These are phyloP conservation scores for Bombus superbus DNA, from an alignment of 1,140 invertebrate species.

Conservation along the genomic window DNA sequence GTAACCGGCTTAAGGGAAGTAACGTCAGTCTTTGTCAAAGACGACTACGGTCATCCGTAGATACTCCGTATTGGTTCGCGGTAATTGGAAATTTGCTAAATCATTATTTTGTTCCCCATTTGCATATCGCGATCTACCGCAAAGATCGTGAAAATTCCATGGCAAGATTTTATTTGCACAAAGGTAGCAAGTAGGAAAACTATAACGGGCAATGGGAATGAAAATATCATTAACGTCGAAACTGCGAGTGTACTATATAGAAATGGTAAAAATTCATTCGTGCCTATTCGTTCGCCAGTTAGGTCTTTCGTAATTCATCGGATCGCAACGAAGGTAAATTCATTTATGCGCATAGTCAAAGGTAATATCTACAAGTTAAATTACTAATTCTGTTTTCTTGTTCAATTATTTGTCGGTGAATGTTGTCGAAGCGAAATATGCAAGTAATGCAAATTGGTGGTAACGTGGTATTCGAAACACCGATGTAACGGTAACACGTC, in stretches of 20 bases:
- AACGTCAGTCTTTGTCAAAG: background rate
- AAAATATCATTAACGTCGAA: too few species aligned
- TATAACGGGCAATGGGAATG: too few species aligned
- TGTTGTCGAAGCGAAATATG: background rate
- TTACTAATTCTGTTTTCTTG: background rate
- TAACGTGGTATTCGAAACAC: background rate
- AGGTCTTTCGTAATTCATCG: background rate
- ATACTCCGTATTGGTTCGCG: background rate
- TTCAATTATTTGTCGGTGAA: background rate
- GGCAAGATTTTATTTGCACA: too few species aligned
- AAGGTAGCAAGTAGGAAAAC: too few species aligned
- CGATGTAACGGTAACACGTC: background rate
- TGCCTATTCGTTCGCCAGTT: too few species aligned
- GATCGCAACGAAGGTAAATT: background rate
- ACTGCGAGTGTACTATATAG: too few species aligned
- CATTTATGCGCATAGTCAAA: background rate
- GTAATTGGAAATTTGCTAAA: background rate
- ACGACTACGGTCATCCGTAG: background rate
- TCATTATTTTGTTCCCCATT: too few species aligned
- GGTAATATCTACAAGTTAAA: background rate
- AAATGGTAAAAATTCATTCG: too few species aligned
- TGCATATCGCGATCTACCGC: too few species aligned
- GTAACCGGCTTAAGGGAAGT: too few species aligned
- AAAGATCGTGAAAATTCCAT: too few species aligned
- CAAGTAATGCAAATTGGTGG: background rate